These are phyloP conservation scores for Corythornis cristatus DNA, from an alignment of 2,113 vertebrate genomes.

Conservation along the genomic window DNA sequence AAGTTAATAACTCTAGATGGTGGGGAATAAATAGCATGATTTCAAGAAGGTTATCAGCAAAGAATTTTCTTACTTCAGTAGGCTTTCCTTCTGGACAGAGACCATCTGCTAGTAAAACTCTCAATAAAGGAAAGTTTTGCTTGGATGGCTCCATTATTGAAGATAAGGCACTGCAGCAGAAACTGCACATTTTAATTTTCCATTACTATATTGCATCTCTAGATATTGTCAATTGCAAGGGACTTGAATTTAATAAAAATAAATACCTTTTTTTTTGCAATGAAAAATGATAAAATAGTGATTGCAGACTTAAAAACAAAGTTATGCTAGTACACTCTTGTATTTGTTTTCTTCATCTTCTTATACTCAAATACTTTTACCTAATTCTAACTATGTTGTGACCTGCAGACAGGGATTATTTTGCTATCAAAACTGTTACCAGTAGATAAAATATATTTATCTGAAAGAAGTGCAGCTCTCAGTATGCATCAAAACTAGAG, in stretches of 20 bases:
- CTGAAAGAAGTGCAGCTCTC: background rate
- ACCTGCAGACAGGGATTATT: background rate
- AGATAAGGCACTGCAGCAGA: background rate
- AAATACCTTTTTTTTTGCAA: background rate
- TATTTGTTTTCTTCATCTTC: background rate
- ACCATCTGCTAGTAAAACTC: background rate
- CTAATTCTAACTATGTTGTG: background rate
- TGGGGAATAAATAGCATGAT: background rate
- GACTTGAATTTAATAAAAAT: background rate
- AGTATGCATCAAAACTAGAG: background rate
- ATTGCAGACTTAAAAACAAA: background rate
- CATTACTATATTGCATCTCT: background rate
- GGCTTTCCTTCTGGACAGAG: background rate
- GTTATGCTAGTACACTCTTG: background rate
- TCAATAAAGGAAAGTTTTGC: background rate
- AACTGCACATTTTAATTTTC: constrained; percentile 31
- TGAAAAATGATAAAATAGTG: background rate
- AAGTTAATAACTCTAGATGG: background rate
- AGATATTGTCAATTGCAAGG: background rate
- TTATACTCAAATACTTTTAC: background rate
- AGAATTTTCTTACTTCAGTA: background rate
- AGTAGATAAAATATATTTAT: constrained; percentile 4
- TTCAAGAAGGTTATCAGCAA: background rate
- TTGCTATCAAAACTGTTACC: constrained; percentile 8
- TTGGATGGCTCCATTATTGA: background rate